Evolutionary conservation across 30 jellyfish, hydroid and myxozoan genomes (phyloP).

Genomic region (Hydractinia echinata): DNA sequence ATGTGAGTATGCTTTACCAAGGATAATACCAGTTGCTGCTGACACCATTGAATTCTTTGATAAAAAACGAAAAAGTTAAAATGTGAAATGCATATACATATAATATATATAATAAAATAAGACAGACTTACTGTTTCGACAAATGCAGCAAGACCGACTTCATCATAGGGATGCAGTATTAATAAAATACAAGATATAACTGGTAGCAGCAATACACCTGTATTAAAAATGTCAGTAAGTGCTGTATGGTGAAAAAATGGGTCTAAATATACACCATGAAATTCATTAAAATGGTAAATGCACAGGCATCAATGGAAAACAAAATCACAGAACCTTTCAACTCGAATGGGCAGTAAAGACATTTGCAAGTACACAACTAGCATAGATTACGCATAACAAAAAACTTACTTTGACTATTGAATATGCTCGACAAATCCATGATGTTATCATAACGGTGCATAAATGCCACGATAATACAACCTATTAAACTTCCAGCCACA

Average conservation of each 20-base stretch:
- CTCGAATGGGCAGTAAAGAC: neutral
- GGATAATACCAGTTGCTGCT: constrained; percentile 70
- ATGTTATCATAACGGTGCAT: constrained; percentile 70
- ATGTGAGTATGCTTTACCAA: constrained; percentile 62
- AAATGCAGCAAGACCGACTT: constrained; percentile 77
- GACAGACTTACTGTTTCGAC: constrained; percentile 68
- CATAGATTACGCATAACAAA: neutral
- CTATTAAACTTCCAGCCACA: constrained; percentile 89
- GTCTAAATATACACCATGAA: neutral
- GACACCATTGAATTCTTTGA: constrained; percentile 71
- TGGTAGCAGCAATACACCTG: constrained; percentile 75
- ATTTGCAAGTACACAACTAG: neutral
- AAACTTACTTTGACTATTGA: constrained; percentile 72
- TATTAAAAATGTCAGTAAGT: neutral
- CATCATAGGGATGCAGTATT: constrained; percentile 79
- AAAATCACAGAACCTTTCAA: neutral
- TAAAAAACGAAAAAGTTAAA: constrained; percentile 3
- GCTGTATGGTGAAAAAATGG: neutral
- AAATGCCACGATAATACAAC: constrained; percentile 57
- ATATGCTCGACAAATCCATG: constrained; percentile 66
- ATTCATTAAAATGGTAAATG: neutral
- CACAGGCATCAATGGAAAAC: neutral
- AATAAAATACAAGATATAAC: constrained; percentile 55
- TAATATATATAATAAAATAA: neutral
- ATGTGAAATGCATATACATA: neutral